These are phyloP conservation scores for Drosophila saltans DNA, from an alignment of 1,140 invertebrate genomes.

Conservation along the genomic window DNA sequence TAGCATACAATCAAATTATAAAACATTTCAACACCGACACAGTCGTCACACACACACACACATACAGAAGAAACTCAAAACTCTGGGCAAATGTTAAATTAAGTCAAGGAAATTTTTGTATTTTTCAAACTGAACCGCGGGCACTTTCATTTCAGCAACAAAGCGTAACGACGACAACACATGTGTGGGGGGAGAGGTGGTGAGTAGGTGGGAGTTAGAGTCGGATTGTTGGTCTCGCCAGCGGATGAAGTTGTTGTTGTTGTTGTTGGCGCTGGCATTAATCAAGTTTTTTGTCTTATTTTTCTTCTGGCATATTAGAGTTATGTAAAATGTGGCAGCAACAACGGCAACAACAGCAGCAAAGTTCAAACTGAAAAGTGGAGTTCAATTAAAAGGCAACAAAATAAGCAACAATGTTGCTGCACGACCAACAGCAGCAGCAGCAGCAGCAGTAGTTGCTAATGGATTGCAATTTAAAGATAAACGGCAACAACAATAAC, in stretches of 20 bases:
- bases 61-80: constrained; percentile 15
- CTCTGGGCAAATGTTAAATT: constrained; percentile 65
- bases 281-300: constrained; percentile 44
- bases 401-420: constrained; percentile 39
- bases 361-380: constrained; percentile 47
- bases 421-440: constrained; percentile 35
- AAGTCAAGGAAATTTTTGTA: constrained; percentile 56
- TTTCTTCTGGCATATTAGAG: constrained; percentile 18
- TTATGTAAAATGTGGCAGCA: constrained; percentile 61
- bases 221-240: constrained; percentile 1
- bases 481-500: constrained; percentile 22
- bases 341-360: constrained; percentile 18
- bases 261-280: constrained; percentile 59
- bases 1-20: constrained; percentile 76
- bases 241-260: constrained; percentile 61
- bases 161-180: constrained; percentile 68
- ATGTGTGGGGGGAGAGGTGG: constrained; percentile 30
- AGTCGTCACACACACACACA: constrained; percentile 57
- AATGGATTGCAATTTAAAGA: constrained; percentile 42
- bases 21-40: constrained; percentile 67
- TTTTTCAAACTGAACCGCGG: constrained; percentile 31
- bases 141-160: constrained; percentile 72
- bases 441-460: constrained; percentile 19
- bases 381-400: constrained; percentile 61
- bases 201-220: not conserved